phyloP scores from a whole-genome alignment of 2,888 invertebrate genomes.

The Tridacna crocea region DNA sequence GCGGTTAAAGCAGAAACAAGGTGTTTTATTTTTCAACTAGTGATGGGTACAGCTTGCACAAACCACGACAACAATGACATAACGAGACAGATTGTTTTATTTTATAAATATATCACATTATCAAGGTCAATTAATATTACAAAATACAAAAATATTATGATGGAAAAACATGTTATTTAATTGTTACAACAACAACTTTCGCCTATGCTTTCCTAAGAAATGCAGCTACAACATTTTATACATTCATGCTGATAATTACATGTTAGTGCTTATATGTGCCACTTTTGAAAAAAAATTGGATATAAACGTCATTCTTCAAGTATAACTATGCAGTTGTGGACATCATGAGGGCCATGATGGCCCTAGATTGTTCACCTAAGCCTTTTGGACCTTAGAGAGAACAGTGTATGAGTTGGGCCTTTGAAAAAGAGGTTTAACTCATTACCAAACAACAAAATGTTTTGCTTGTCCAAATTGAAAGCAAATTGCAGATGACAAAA shows the following conservation, averaged over 20 bases:
- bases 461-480: background rate
- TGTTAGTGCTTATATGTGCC: background rate
- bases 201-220: background rate
- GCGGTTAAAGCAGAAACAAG: too few species aligned
- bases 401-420: background rate
- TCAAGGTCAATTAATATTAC: background rate
- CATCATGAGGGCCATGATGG: conserved; percentile 6
- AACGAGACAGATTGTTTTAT: conserved; percentile 5
- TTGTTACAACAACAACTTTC: background rate
- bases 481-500: background rate
- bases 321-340: background rate
- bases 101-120: conserved; percentile 21
- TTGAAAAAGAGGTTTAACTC: background rate
- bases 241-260: background rate
- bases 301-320: background rate
- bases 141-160: background rate
- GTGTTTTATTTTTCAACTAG: too few species aligned
- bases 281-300: background rate
- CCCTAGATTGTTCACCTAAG: background rate
- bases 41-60: too few species aligned
- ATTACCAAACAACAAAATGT: background rate
- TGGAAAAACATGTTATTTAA: background rate
- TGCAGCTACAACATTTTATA: background rate
- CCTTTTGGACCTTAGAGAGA: too few species aligned
- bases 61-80: background rate